A percentile compares a stretch with the other conserved stretches of the same genome.
Evolutionary conservation across 2,888 invertebrate genomes (phyloP).

Genomic region (Branchellion lobata): DNA sequence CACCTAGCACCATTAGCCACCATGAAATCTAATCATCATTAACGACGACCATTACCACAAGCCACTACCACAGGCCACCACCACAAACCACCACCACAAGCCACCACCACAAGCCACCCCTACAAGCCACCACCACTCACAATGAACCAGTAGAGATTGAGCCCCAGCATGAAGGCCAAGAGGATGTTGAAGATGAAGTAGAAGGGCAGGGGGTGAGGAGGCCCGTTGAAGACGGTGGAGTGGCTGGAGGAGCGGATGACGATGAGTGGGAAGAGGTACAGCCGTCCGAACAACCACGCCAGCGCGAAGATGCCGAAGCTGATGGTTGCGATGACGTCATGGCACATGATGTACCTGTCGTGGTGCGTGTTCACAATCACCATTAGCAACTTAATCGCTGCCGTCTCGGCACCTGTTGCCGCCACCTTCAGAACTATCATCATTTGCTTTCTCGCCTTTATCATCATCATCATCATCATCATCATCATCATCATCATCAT

Average conservation of each 20-base stretch:
- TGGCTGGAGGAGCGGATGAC: slow-evolving; percentile 56
- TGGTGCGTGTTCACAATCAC: not conserved
- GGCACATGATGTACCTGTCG: slow-evolving; percentile 48
- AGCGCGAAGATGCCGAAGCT: slow-evolving; percentile 54
- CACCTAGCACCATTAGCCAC: too few species aligned
- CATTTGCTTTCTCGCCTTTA: too few species aligned
- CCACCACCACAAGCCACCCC: too few species aligned
- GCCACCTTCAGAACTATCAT: too few species aligned
- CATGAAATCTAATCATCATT: too few species aligned
- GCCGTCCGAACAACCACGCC: slow-evolving; percentile 55
- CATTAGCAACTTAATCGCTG: too few species aligned
- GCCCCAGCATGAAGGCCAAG: slow-evolving; percentile 56
- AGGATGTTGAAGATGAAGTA: slow-evolving; percentile 57
- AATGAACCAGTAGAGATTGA: slow-evolving; percentile 61
- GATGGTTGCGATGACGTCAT: slow-evolving; percentile 52
- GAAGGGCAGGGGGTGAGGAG: slow-evolving; percentile 53
- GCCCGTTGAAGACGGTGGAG: slow-evolving; percentile 50
- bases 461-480: slow-evolving; percentile 27
- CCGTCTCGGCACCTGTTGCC: too few species aligned
- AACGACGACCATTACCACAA: too few species aligned
- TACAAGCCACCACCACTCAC: slow-evolving; percentile 54
- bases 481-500: slow-evolving; percentile 8
- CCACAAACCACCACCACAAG: too few species aligned
- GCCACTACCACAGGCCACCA: too few species aligned
- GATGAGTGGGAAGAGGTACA: slow-evolving; percentile 61